Evolutionary conservation across 2,113 vertebrate species (phyloP).

Genomic region (Nematolebias whitei): DNA sequence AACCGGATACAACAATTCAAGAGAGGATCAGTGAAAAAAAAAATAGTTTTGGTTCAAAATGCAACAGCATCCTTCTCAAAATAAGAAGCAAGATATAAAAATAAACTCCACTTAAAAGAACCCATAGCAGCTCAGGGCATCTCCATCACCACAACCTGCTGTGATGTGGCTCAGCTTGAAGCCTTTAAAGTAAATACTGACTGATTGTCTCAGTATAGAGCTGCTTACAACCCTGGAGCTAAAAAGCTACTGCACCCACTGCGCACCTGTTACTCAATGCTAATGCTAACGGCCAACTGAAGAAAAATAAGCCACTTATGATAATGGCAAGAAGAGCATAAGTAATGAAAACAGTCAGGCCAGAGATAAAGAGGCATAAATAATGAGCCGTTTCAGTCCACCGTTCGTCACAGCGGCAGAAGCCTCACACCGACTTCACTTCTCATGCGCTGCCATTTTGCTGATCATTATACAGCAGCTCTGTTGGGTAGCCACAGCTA

Average conservation of each 20-base stretch:
- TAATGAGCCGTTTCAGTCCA: conserved; percentile 42
- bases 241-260: conserved; percentile 22
- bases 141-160: conserved; percentile 1
- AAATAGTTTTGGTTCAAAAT: too few species aligned
- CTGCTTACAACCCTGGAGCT: conserved; percentile 32
- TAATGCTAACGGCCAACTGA: conserved; percentile 28
- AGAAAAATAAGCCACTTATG: conserved; percentile 23
- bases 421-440: conserved; percentile 34
- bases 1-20: too few species aligned
- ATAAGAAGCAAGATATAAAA: conserved; percentile 21
- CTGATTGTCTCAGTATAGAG: conserved; percentile 32
- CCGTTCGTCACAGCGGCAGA: conserved; percentile 39
- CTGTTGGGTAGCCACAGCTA: conserved; percentile 40
- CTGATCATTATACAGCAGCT: conserved; percentile 41
- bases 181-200: conserved; percentile 45
- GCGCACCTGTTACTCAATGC: conserved; percentile 43
- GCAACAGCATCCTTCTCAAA: conserved; percentile 2
- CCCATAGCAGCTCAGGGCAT: background rate
- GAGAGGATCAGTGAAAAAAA: too few species aligned
- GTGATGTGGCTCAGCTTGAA: conserved; percentile 26
- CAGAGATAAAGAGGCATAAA: conserved; percentile 20
- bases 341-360: conserved; percentile 37
- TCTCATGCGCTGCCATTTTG: conserved; percentile 43
- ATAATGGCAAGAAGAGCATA: conserved; percentile 9
- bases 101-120: background rate